phyloP scores from a whole-genome alignment of 1,140 invertebrate species.

The Brachionus plicatilis region DNA sequence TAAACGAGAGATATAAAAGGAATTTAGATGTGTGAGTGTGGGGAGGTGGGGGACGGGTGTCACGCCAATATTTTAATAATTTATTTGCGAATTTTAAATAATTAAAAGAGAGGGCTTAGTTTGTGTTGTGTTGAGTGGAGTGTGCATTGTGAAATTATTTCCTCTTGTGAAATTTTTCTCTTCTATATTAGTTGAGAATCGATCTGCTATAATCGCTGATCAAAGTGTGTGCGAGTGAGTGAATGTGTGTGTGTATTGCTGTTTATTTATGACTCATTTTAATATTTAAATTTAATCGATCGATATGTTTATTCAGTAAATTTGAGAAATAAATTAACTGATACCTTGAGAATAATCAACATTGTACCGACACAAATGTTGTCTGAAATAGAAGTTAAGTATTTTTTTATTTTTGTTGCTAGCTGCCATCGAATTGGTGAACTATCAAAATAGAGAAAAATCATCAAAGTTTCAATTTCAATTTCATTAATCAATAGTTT shows the following conservation, averaged over 20 bases:
- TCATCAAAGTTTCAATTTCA: too few relatives aligned
- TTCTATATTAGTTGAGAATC: neutral
- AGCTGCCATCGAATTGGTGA: too few relatives aligned
- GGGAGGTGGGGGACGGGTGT: neutral
- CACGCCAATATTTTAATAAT: neutral
- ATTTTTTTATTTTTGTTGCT: too few relatives aligned
- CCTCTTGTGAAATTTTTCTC: neutral
- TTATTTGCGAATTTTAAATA: neutral
- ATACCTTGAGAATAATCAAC: neutral
- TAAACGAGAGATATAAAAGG: neutral
- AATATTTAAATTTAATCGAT: neutral
- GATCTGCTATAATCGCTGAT: neutral
- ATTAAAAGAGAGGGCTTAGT: neutral
- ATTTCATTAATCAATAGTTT: too few relatives aligned
- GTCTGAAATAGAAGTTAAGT: neutral
- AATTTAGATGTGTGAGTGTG: neutral
- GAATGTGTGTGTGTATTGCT: neutral
- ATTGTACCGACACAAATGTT: neutral
- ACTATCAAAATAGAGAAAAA: too few relatives aligned
- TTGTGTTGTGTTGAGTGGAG: neutral
- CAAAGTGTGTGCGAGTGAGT: too few relatives aligned
- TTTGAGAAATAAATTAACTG: neutral
- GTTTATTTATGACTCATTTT: neutral
- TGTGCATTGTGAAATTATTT: neutral
- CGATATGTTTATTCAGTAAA: neutral